Base-by-base conservation (phyloP, 30 jellyfish, hydroid and myxozoan species). In the Kudoa iwatai region DNA sequence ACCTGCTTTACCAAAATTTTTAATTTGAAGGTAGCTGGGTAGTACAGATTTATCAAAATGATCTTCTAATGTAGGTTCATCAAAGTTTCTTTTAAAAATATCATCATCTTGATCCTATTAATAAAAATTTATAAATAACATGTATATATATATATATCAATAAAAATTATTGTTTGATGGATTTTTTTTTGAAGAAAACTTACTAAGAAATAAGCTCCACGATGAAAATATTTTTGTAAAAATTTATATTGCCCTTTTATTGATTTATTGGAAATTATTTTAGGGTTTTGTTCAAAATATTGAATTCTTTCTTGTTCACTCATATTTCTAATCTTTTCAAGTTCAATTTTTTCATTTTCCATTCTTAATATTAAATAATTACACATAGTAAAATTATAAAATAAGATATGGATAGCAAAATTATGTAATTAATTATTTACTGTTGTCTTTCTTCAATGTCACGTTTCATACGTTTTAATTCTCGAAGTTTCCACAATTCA, bases 401-500 rank as follows among this genome's bases (percentile, higher is more conserved):
- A 2, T 17, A 19, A 3, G 24, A 14, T 10, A 47, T 9, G 0
- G 39, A 0, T 17, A 10, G 6, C 24, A 40, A n/a, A 51, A 17
- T 20, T 14, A 1, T 16, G 17, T 0, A 0, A 3, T 2, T n/a
- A 2, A 39, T 20, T 17, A 44, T 83, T 32, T 59, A 69, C 91
- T 64, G 57, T 38, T 61, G 87, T 20, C 35, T 51, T 24, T 62
- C 88, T 19, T 74, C 94, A 38, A 63, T 53, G 54, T 62, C 87
- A 21, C 94, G 33, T 40, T 74, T 74, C 48, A 74, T 62, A 19
- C 94, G 47, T 45, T 62, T 61, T 23, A 74, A 41, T 39, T 74
- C 94, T 9, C 94, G 57, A 19, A 74, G 82, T 40, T 74, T 74
- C 94, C 94, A 74, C 12, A 84, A 64, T 39, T 74, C 94, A 43